Percentiles rank a stretch among this genome's conserved stretches.
Evolutionary conservation across 2,113 vertebrate species (phyloP).

Genomic region (Cinclus mexicanus): DNA sequence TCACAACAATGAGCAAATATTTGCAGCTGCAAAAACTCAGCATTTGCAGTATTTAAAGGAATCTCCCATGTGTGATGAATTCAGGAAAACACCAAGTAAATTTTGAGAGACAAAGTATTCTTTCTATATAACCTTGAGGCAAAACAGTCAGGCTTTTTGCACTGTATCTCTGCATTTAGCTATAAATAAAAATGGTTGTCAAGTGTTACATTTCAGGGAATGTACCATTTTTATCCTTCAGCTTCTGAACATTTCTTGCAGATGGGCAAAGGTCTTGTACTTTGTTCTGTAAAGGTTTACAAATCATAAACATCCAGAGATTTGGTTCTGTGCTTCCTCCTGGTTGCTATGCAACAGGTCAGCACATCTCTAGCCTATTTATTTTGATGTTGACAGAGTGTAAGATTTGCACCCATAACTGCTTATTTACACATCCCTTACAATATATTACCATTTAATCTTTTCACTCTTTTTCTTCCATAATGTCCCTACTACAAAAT

Average conservation of each 20-base stretch:
- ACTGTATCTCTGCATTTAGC: neutral
- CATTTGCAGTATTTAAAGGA: neutral
- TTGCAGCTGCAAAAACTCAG: neutral
- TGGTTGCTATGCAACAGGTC: slow-evolving; percentile 59
- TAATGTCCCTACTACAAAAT: neutral
- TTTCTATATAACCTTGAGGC: slow-evolving; percentile 9
- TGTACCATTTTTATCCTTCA: neutral
- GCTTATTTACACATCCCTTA: neutral
- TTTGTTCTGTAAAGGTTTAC: neutral
- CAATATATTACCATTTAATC: neutral
- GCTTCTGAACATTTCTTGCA: neutral
- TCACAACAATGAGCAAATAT: slow-evolving; percentile 3
- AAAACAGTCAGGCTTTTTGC: slow-evolving; percentile 5
- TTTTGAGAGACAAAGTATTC: neutral
- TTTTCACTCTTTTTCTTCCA: neutral
- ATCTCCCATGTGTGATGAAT: neutral
- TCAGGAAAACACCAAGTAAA: neutral
- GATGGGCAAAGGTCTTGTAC: neutral
- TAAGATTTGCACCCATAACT: neutral
- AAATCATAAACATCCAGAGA: neutral
- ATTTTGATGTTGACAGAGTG: neutral
- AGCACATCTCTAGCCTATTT: neutral
- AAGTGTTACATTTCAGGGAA: neutral
- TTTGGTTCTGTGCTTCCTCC: neutral
- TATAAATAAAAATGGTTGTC: neutral